Evolutionary conservation across 2,888 invertebrate genomes (phyloP).

Genomic region (Rosalia funebris): DNA sequence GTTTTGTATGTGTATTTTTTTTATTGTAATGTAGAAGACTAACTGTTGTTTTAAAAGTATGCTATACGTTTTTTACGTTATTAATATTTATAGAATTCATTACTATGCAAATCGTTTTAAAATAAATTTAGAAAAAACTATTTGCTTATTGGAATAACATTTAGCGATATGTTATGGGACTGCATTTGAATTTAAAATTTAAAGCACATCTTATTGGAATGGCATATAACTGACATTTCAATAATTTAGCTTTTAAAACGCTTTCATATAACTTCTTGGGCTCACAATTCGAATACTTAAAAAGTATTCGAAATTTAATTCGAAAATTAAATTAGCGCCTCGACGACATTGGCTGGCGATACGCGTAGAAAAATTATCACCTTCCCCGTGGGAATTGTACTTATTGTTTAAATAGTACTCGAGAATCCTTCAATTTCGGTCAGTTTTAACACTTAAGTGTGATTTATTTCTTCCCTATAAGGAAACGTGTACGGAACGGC

Average conservation of each 20-base stretch:
- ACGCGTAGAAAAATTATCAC: slow-evolving; percentile 47
- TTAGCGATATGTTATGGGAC: no score
- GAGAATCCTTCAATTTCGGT: slow-evolving; percentile 51
- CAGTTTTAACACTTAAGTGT: slow-evolving; percentile 58
- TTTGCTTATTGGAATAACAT: no score
- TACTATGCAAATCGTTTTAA: slow-evolving; percentile 10
- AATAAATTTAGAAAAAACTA: neutral
- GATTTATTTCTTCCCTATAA: slow-evolving; percentile 56
- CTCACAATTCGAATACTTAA: no score
- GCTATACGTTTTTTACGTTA: slow-evolving; percentile 4
- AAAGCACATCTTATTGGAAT: no score
- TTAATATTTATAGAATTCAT: slow-evolving; percentile 19
- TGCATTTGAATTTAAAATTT: slow-evolving; percentile 6
- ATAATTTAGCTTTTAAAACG: no score
- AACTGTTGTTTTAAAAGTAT: slow-evolving; percentile 11
- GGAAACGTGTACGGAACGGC: slow-evolving; percentile 41
- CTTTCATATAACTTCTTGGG: no score
- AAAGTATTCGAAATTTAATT: no score
- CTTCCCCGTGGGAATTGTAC: slow-evolving; percentile 52
- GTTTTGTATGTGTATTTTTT: slow-evolving; percentile 9
- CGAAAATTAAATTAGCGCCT: slow-evolving; percentile 21
- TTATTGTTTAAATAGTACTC: slow-evolving; percentile 50
- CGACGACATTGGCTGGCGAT: slow-evolving; percentile 29
- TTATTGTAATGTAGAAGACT: neutral
- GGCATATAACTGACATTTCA: no score